phyloP scores from a whole-genome alignment of 2,797 vertebrate species.

The Crax fasciolata region DNA sequence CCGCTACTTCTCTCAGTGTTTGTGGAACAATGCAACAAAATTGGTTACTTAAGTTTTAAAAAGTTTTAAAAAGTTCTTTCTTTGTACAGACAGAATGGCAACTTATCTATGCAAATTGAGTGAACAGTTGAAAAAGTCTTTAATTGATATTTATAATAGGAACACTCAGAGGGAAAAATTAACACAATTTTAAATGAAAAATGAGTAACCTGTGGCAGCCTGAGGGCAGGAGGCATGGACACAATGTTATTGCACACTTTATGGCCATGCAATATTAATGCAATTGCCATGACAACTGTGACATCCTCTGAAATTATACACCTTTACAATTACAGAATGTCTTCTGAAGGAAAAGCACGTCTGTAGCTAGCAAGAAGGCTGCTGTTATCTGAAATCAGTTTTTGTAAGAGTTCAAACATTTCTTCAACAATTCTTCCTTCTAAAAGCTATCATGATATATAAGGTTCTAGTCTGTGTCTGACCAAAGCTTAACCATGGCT shows the following conservation, averaged over 20 bases:
- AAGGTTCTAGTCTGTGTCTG: not conserved
- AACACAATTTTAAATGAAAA: constrained; percentile 39
- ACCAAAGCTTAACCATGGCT: not conserved
- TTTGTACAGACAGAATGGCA: not conserved
- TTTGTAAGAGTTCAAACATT: not conserved
- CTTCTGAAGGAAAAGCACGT: constrained; percentile 60
- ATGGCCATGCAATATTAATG: constrained; percentile 72
- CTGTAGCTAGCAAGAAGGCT: not conserved
- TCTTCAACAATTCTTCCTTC: not conserved
- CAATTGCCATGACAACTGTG: constrained; percentile 80
- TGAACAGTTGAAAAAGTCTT: constrained; percentile 55
- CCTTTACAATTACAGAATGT: constrained; percentile 67
- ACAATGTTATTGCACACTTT: constrained; percentile 52
- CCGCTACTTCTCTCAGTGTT: not conserved
- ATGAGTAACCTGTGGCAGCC: constrained; percentile 52
- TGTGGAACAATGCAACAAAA: not conserved
- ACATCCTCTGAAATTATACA: constrained; percentile 73
- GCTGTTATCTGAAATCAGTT: not conserved
- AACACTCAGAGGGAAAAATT: not conserved
- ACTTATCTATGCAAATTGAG: not conserved
- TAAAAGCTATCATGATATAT: not conserved
- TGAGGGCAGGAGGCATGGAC: constrained; percentile 64
- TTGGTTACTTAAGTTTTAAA: not conserved
- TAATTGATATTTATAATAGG: constrained; percentile 17
- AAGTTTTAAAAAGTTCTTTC: not conserved